phyloP scores from a whole-genome alignment of 2,797 vertebrate genomes.

The Clarias laeviceps region DNA sequence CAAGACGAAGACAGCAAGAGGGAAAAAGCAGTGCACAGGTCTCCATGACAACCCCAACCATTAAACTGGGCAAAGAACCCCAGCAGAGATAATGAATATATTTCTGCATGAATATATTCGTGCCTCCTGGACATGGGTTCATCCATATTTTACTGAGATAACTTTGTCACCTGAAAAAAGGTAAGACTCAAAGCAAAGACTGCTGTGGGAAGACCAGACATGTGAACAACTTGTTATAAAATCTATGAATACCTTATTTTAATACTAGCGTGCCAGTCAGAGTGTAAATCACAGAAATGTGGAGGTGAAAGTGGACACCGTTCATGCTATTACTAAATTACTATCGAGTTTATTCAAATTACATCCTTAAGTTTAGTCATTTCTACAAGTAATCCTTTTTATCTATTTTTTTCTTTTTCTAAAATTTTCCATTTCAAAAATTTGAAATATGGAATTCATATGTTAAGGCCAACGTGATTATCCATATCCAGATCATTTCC shows the following conservation, averaged over 20 bases:
- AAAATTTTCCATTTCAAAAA: too few species aligned
- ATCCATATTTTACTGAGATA: conserved; percentile 44
- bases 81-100: conserved; percentile 56
- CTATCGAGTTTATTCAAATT: neutral
- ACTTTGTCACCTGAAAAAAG: conserved; percentile 8
- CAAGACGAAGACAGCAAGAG: conserved; percentile 40
- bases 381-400: neutral
- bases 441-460: too few species aligned
- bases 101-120: conserved; percentile 61
- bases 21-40: conserved; percentile 52
- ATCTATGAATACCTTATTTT: conserved; percentile 2
- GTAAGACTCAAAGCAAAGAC: neutral
- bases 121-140: conserved; percentile 60
- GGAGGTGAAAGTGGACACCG: neutral
- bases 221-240: conserved; percentile 6
- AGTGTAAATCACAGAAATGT: neutral
- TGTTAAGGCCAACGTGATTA: neutral
- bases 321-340: neutral
- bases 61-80: conserved; percentile 47
- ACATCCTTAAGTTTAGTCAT: neutral
- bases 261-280: neutral
- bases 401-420: too few species aligned
- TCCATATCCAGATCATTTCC: neutral
- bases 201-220: neutral
- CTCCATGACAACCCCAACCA: conserved; percentile 71